A percentile compares a stretch with the other conserved stretches of the same genome.
Conservation (phyloP, 2,113 vertebrate species). For the Erythrocercus mccallii region DNA sequence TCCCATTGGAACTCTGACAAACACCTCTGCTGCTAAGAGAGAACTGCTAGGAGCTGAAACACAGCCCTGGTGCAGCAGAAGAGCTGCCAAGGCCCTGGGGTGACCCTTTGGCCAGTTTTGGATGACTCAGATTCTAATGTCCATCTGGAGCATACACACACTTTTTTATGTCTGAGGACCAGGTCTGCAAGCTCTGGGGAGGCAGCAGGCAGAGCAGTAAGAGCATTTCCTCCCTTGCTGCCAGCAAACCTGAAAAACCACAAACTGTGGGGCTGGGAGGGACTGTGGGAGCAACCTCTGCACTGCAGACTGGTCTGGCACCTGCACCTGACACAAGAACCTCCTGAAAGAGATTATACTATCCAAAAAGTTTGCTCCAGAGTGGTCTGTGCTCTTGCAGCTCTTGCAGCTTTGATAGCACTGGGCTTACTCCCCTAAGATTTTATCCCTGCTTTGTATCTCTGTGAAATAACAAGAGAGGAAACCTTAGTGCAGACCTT, state of each 20-base stretch:
- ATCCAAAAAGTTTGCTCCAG: not conserved
- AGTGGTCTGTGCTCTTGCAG: not conserved
- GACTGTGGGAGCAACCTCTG: conserved; percentile 2
- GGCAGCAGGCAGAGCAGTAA: not conserved
- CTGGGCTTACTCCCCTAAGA: not conserved
- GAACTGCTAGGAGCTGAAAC: not conserved
- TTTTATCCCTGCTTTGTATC: not conserved
- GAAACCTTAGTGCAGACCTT: not conserved
- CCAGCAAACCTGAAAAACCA: conserved; percentile 52
- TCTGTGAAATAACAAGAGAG: not conserved
- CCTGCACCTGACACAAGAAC: not conserved
- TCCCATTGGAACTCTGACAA: not conserved
- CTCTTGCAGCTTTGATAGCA: not conserved
- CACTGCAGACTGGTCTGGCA: conserved; percentile 2
- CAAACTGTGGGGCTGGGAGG: conserved; percentile 10
- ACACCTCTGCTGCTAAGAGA: not conserved
- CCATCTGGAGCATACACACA: fast-evolving
- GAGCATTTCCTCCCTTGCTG: conserved; percentile 8
- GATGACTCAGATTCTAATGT: fast-evolving
- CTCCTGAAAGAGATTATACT: not conserved
- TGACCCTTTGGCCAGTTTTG: not conserved
- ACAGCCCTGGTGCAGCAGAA: fast-evolving
- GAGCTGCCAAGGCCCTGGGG: fast-evolving
- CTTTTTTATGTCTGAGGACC: not conserved
- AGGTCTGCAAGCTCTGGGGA: not conserved